Evolutionary conservation across 1,140 invertebrate genomes (phyloP).

Genomic region (Daktulosphaira vitifoliae): DNA sequence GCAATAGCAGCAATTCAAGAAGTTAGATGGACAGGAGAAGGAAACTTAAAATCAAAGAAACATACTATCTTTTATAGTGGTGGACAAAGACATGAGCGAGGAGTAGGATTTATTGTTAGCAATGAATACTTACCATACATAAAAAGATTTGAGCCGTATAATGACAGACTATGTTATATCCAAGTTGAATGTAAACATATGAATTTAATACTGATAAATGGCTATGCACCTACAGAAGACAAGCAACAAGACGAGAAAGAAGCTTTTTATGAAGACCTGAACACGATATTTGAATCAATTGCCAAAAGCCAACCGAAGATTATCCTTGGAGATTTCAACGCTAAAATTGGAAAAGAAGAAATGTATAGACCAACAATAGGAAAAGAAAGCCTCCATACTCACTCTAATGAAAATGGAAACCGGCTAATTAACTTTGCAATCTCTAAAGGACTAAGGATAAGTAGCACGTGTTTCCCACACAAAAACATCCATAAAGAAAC

Average conservation of each 20-base stretch:
- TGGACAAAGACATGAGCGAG: background rate
- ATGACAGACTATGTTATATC: too few relatives aligned
- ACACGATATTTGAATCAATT: background rate
- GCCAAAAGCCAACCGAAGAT: conserved; percentile 19
- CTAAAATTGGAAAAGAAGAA: conserved; percentile 20
- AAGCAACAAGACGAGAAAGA: too few relatives aligned
- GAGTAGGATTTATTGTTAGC: background rate
- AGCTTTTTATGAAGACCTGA: too few relatives aligned
- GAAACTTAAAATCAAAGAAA: conserved; percentile 7
- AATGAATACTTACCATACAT: background rate
- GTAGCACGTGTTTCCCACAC: background rate
- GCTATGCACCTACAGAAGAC: background rate
- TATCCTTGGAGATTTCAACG: conserved; percentile 15
- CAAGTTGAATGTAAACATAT: conserved; percentile 11
- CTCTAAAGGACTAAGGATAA: background rate
- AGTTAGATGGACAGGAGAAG: conserved; percentile 3
- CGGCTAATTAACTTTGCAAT: background rate
- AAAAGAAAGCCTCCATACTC: conserved; percentile 2
- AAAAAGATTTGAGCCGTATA: background rate
- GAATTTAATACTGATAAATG: conserved; percentile 11
- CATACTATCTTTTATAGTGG: background rate
- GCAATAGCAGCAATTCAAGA: conserved; percentile 1
- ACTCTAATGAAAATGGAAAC: background rate
- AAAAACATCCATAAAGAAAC: conserved; percentile 5
- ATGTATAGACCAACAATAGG: conserved; percentile 21